Conservation (phyloP, 2,888 invertebrate genomes). For the Geophilus truncorum region DNA sequence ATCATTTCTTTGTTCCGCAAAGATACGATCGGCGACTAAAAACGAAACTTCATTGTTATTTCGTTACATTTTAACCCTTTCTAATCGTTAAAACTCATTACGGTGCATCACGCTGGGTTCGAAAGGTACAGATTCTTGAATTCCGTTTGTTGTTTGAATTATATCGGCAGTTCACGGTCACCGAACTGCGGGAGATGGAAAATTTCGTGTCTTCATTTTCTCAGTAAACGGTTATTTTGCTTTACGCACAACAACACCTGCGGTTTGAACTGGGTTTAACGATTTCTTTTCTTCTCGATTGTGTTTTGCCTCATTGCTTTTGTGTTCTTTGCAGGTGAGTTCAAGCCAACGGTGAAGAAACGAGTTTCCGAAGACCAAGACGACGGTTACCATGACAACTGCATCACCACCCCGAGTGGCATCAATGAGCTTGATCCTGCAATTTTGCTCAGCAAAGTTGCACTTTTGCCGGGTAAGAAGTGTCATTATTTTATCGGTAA, state of each 20-base stretch:
- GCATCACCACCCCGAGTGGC: slow-evolving; percentile 36
- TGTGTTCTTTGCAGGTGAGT: background rate
- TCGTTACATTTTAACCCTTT: background rate
- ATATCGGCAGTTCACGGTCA: background rate
- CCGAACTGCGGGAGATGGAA: background rate
- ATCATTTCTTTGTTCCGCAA: background rate
- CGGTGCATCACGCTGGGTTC: background rate
- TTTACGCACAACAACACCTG: too few species aligned
- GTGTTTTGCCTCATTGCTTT: background rate
- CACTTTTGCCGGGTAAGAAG: slow-evolving; percentile 40
- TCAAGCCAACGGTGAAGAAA: background rate
- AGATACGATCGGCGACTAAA: background rate
- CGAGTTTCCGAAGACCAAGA: slow-evolving; percentile 30
- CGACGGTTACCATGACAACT: slow-evolving; percentile 35
- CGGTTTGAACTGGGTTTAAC: background rate
- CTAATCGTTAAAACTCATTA: background rate
- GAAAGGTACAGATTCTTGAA: background rate
- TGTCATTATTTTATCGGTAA: slow-evolving; percentile 13
- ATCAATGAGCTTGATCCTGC: slow-evolving; percentile 39
- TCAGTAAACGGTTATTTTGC: background rate
- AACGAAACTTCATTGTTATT: background rate
- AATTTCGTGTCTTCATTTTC: background rate
- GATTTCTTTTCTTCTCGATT: slow-evolving; percentile 2
- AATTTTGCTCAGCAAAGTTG: slow-evolving; percentile 37
- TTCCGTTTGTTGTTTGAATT: background rate